phyloP scores from a whole-genome alignment of 2,113 vertebrate species.

The Psilopogon haemacephalus region DNA sequence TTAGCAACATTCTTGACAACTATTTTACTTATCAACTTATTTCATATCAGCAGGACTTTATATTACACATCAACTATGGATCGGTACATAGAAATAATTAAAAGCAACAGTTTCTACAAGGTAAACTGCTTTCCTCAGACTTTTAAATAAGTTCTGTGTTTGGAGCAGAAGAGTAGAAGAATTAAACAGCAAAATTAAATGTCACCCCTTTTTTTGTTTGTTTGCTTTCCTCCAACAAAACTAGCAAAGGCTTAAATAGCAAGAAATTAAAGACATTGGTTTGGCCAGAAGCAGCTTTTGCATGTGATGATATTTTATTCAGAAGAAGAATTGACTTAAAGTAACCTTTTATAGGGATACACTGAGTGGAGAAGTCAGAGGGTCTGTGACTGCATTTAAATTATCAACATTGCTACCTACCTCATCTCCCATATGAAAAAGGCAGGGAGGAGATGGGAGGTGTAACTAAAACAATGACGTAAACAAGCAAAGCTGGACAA shows the following conservation, averaged over 20 bases:
- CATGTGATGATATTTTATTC: background rate
- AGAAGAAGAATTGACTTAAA: background rate
- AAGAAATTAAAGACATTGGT: background rate
- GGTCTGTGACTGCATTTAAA: background rate
- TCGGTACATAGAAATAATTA: background rate
- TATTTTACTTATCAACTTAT: slow-evolving; percentile 55
- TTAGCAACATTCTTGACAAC: slow-evolving; percentile 43
- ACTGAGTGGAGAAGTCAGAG: background rate
- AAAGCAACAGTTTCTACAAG: background rate
- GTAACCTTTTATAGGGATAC: background rate
- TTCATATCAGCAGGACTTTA: slow-evolving; percentile 10
- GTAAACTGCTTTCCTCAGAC: background rate
- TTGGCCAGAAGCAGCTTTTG: background rate
- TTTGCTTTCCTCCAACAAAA: background rate
- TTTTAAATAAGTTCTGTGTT: background rate
- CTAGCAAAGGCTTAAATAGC: background rate
- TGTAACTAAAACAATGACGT: background rate
- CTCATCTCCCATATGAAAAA: background rate
- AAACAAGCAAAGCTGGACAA: background rate
- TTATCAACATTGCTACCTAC: background rate
- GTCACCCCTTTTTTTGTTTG: background rate
- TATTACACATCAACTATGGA: background rate
- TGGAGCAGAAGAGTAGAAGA: background rate
- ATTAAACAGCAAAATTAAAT: background rate
- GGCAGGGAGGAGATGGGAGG: rapidly evolving